Percentiles rank a stretch among this genome's conserved stretches.
These are phyloP conservation scores for Sternotherus odoratus DNA, from an alignment of 2,797 vertebrate species.

Conservation along the genomic window DNA sequence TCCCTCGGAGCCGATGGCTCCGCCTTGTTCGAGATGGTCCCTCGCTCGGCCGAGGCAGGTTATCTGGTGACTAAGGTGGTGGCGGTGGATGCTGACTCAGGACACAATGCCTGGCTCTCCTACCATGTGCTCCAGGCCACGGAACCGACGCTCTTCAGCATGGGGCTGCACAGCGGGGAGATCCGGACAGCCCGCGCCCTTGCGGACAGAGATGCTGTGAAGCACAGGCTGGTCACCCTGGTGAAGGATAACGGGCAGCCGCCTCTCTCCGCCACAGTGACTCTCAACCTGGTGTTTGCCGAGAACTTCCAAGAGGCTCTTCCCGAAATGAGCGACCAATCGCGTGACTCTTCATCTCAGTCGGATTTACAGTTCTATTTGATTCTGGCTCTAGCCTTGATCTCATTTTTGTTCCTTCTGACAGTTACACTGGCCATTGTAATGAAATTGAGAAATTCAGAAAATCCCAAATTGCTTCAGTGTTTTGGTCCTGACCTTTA, in stretches of 20 bases:
- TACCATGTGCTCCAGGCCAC: background rate
- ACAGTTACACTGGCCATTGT: conserved; percentile 27
- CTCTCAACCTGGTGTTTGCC: background rate
- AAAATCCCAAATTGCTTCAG: background rate
- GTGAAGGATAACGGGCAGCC: conserved; percentile 36
- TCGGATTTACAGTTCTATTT: conserved; percentile 25
- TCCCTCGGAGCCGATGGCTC: too few relatives aligned
- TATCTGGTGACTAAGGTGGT: conserved; percentile 84
- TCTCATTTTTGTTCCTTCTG: conserved; percentile 22
- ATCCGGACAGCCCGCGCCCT: background rate
- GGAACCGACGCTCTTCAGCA: too few relatives aligned
- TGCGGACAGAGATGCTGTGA: too few relatives aligned
- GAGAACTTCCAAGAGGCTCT: conserved; percentile 53
- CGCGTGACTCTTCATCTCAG: background rate
- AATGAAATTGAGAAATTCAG: conserved; percentile 10
- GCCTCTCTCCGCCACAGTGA: background rate
- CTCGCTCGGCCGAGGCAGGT: conserved; percentile 81
- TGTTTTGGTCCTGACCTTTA: conserved; percentile 15
- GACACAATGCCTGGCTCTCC: conserved; percentile 79
- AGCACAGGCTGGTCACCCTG: too few relatives aligned
- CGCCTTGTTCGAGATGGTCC: background rate
- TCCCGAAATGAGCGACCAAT: background rate
- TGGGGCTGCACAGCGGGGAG: too few relatives aligned
- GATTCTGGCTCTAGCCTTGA: background rate
- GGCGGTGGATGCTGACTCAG: conserved; percentile 82